Conservation (phyloP, 2,797 vertebrate species). For the Poecilia velifera region DNA sequence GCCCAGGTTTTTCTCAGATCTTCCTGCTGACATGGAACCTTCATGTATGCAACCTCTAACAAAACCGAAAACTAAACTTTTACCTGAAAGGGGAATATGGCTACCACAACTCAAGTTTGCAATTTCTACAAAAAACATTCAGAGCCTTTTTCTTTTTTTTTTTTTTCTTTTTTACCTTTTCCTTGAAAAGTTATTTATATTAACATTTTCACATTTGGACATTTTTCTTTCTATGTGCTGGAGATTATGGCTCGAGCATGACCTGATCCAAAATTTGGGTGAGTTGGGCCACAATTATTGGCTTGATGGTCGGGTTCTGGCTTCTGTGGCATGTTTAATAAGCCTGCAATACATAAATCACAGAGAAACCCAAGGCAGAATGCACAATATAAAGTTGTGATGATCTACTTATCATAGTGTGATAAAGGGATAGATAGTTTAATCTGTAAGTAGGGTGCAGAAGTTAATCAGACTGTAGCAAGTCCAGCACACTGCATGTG, state of each 20-base stretch:
- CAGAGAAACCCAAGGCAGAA: too few species aligned
- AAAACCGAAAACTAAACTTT: constrained; percentile 68
- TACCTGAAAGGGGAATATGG: constrained; percentile 53
- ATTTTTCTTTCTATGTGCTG: background rate
- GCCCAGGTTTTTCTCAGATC: constrained; percentile 47
- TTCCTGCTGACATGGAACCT: constrained; percentile 41
- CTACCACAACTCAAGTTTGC: constrained; percentile 51
- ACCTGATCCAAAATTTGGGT: too few species aligned
- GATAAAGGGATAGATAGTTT: too few species aligned
- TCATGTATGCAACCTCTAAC: constrained; percentile 30
- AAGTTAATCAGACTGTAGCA: too few species aligned
- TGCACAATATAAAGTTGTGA: too few species aligned
- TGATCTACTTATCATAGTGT: too few species aligned
- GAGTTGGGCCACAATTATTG: too few species aligned
- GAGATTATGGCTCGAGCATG: background rate
- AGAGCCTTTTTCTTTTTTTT: constrained; percentile 27
- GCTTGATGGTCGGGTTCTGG: too few species aligned
- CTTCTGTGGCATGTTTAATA: too few species aligned
- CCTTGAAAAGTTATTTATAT: background rate
- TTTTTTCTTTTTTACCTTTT: background rate
- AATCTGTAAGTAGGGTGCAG: too few species aligned
- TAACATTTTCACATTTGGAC: background rate
- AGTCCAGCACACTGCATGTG: too few species aligned
- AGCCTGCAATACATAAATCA: too few species aligned
- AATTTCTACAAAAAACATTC: constrained; percentile 72